These are phyloP conservation scores for Chymomyza costata DNA, from an alignment of 1,140 invertebrate species.

Conservation along the genomic window DNA sequence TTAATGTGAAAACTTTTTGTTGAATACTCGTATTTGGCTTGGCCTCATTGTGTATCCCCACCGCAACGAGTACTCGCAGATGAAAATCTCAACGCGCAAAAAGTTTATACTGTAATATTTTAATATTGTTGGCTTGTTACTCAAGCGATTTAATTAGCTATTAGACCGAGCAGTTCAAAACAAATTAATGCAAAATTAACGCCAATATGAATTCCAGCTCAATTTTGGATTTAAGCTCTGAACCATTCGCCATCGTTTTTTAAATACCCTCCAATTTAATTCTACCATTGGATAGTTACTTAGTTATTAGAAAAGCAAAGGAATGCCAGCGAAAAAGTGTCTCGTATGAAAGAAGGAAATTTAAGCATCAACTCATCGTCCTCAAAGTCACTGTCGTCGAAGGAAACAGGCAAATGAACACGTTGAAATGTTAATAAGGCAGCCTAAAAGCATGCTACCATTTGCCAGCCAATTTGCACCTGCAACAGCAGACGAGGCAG, in stretches of 20 bases:
- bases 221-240: too few species aligned
- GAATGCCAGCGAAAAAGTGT: too few species aligned
- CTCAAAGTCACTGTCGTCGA: conserved; percentile 30
- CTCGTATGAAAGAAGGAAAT: conserved; percentile 38
- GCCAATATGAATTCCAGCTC: conserved; percentile 12
- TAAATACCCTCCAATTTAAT: too few species aligned
- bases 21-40: conserved; percentile 49
- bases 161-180: conserved; percentile 54
- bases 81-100: conserved; percentile 44
- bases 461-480: conserved; percentile 69
- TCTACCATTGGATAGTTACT: too few species aligned
- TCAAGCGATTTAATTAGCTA: conserved; percentile 69
- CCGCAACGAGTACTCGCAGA: conserved; percentile 4
- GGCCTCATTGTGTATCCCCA: conserved; percentile 29
- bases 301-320: too few species aligned
- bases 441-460: conserved; percentile 66
- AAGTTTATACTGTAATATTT: conserved; percentile 71
- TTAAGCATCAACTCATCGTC: conserved; percentile 65
- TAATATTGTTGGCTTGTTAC: conserved; percentile 69
- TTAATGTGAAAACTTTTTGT: conserved; percentile 70
- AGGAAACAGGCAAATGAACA: conserved; percentile 65
- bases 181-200: conserved; percentile 60
- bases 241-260: too few species aligned
- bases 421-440: conserved; percentile 69
- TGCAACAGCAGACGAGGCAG: too few species aligned